Evolutionary conservation across 2,113 vertebrate genomes (phyloP).

Genomic region (Pygoscelis adeliae): DNA sequence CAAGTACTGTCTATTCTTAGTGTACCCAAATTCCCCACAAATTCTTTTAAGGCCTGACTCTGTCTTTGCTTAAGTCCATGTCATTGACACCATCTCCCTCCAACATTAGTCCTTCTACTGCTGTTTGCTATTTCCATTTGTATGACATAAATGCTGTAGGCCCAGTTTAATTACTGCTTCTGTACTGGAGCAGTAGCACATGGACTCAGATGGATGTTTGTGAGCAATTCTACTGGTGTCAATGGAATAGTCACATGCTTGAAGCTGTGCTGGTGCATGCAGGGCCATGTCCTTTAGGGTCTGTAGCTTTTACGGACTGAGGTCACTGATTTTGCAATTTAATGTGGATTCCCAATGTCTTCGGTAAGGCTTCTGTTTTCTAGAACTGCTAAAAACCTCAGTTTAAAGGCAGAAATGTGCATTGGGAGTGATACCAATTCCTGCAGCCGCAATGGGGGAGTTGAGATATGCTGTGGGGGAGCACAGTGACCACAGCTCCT

Average conservation of each 20-base stretch:
- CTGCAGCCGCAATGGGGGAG: background rate
- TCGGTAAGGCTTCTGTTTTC: background rate
- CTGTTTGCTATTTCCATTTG: background rate
- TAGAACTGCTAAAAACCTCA: background rate
- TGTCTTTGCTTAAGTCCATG: background rate
- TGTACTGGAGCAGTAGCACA: background rate
- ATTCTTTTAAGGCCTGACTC: slow-evolving; percentile 19
- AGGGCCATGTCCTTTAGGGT: background rate
- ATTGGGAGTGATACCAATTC: background rate
- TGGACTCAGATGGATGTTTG: fast-evolving
- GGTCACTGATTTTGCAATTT: background rate
- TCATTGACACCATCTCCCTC: background rate
- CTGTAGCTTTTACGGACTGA: background rate
- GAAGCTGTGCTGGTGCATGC: background rate
- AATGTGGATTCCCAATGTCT: background rate
- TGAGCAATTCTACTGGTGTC: background rate
- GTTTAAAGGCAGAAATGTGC: background rate
- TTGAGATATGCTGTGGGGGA: fast-evolving
- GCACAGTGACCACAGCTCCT: background rate
- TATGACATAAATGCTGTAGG: background rate
- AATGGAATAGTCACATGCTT: background rate
- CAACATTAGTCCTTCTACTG: background rate
- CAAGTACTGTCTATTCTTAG: slow-evolving; percentile 39
- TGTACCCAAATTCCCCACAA: background rate
- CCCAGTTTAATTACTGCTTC: background rate